These are phyloP conservation scores for Pristionchus entomophagus DNA, from an alignment of 2,888 invertebrate species.

Conservation along the genomic window DNA sequence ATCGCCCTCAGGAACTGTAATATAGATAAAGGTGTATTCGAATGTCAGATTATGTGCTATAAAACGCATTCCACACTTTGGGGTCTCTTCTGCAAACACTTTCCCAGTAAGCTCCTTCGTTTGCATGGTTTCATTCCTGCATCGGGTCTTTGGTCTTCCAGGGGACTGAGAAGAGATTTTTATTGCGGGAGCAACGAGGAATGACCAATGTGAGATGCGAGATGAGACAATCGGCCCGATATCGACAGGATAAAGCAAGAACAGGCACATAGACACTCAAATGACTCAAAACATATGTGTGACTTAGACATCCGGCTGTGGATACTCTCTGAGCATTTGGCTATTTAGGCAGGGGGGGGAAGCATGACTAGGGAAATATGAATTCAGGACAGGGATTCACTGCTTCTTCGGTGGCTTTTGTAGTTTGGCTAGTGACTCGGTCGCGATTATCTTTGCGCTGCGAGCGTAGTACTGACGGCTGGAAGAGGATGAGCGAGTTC, in stretches of 20 bases:
- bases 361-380: too few species aligned
- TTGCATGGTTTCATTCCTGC: too few species aligned
- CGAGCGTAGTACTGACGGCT: not conserved
- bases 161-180: not conserved
- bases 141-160: too few species aligned
- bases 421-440: not conserved
- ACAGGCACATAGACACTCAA: not conserved
- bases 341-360: not conserved
- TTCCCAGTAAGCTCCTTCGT: too few species aligned
- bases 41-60: too few species aligned
- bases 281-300: not conserved
- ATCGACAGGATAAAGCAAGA: slow-evolving; percentile 19
- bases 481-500: not conserved
- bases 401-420: not conserved
- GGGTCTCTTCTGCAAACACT: too few species aligned
- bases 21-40: too few species aligned
- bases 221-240: slow-evolving; percentile 6
- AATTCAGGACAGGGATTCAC: too few species aligned
- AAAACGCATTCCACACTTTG: too few species aligned
- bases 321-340: slow-evolving; percentile 22
- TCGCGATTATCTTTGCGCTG: not conserved
- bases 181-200: not conserved
- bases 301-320: not conserved
- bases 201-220: slow-evolving; percentile 38
- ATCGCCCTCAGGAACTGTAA: too few species aligned